Evolutionary conservation across 2,797 vertebrate genomes (phyloP).

Genomic region (Molossus alvarezi): DNA sequence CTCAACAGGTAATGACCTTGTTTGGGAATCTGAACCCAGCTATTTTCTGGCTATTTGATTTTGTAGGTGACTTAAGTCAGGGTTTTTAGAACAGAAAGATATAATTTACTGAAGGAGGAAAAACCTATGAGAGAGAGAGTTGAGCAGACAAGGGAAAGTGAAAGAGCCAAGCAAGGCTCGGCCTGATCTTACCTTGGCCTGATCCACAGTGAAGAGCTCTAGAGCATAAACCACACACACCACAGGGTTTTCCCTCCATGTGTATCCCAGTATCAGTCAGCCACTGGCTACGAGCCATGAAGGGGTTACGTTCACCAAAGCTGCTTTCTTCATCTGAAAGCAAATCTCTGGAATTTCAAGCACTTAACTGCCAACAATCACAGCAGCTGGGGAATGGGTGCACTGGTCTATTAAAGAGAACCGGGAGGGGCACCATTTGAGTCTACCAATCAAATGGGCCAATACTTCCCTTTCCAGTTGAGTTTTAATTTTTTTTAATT

Average conservation of each 20-base stretch:
- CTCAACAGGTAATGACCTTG: neutral
- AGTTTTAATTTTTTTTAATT: neutral
- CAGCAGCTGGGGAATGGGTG: neutral
- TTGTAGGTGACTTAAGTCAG: neutral
- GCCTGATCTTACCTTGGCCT: neutral
- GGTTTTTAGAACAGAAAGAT: neutral
- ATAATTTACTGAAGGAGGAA: neutral
- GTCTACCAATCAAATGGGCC: neutral
- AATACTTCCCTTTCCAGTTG: neutral
- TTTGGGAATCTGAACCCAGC: neutral
- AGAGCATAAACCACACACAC: neutral
- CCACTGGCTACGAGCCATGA: neutral
- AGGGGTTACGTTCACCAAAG: slow-evolving; percentile 15
- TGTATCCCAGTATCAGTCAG: neutral
- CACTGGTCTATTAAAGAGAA: neutral
- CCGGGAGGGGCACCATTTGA: neutral
- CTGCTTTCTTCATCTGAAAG: slow-evolving; percentile 31
- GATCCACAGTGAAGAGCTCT: neutral
- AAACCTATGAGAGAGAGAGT: neutral
- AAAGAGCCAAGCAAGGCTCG: neutral
- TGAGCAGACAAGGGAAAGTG: slow-evolving; percentile 27
- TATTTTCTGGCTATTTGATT: neutral
- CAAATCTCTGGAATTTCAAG: slow-evolving; percentile 8
- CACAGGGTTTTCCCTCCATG: neutral
- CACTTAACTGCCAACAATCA: slow-evolving; percentile 21